Conservation (phyloP, 2,888 invertebrate species). For the Lasioglossum marginatum region DNA sequence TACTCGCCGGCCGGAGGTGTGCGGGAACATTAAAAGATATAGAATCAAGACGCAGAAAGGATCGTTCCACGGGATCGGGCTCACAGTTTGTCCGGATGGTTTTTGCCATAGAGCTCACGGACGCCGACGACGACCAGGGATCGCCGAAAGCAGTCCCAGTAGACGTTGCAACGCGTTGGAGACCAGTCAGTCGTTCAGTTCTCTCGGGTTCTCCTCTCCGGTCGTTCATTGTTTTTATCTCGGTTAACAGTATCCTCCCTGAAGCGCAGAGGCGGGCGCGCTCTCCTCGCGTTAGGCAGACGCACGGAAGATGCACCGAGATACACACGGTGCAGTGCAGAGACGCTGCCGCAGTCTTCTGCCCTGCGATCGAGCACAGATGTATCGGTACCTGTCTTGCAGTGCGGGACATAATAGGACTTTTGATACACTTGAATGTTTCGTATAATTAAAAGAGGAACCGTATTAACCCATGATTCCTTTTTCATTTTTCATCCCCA, state of each 20-base stretch:
- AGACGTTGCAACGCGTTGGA: not conserved
- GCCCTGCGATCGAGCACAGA: not conserved
- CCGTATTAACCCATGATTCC: no score
- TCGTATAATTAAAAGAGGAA: no score
- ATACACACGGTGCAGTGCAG: not conserved
- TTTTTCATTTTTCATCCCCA: no score
- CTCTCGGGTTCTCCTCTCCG: constrained; percentile 15
- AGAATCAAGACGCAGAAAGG: constrained; percentile 1
- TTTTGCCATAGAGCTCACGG: constrained; percentile 20
- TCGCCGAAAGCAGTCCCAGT: constrained; percentile 40
- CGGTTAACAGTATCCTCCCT: constrained; percentile 54
- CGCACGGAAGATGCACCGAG: not conserved
- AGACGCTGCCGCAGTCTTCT: not conserved
- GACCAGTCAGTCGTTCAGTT: constrained; percentile 18
- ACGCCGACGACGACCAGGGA: not conserved
- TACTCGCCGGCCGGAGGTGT: not conserved
- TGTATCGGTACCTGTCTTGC: not conserved
- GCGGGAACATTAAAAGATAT: not conserved
- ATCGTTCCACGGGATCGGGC: not conserved
- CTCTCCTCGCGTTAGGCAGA: constrained; percentile 27
- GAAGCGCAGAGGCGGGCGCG: constrained; percentile 16
- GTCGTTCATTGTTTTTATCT: constrained; percentile 42
- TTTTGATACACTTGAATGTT: no score
- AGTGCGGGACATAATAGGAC: no score
- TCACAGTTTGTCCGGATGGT: constrained; percentile 30